Evolutionary conservation across 2,888 invertebrate genomes (phyloP).

Genomic region (Pyralis farinalis): DNA sequence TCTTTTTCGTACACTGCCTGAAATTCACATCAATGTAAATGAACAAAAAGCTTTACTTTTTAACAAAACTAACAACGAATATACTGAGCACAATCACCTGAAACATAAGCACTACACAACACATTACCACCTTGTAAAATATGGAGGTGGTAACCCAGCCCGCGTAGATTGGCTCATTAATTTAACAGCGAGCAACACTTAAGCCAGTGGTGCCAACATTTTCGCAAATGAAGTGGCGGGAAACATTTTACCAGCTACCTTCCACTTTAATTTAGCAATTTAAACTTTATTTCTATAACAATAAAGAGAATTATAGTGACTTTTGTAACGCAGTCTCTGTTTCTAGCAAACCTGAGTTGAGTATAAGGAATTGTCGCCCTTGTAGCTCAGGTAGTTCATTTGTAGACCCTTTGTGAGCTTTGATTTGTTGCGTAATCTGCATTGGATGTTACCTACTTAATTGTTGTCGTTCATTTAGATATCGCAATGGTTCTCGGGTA

Average conservation of each 20-base stretch:
- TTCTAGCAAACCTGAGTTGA: constrained; percentile 25
- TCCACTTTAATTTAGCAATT: background rate
- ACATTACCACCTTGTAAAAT: constrained; percentile 78
- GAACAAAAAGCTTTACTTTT: no score
- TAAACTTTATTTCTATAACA: background rate
- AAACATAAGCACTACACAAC: constrained; percentile 32
- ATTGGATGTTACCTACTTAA: constrained; percentile 42
- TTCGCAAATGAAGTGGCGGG: constrained; percentile 75
- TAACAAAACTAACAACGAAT: background rate
- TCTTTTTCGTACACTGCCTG: no score
- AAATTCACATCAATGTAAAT: no score
- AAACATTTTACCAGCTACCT: constrained; percentile 20
- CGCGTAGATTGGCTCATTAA: constrained; percentile 77
- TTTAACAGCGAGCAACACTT: constrained; percentile 79
- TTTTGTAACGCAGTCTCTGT: background rate
- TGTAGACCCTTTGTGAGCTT: constrained; percentile 37
- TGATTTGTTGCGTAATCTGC: constrained; percentile 63
- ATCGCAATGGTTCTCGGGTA: constrained; percentile 18
- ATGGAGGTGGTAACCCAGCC: constrained; percentile 65
- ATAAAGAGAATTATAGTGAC: constrained; percentile 16
- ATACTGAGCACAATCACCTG: constrained; percentile 5
- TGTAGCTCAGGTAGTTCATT: constrained; percentile 41
- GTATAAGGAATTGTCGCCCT: constrained; percentile 55
- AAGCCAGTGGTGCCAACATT: constrained; percentile 74
- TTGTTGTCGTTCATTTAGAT: constrained; percentile 41